A percentile compares a stretch with the other conserved stretches of the same genome.
These are phyloP conservation scores for Lagopus muta DNA, from an alignment of 2,113 vertebrate species.

Conservation along the genomic window DNA sequence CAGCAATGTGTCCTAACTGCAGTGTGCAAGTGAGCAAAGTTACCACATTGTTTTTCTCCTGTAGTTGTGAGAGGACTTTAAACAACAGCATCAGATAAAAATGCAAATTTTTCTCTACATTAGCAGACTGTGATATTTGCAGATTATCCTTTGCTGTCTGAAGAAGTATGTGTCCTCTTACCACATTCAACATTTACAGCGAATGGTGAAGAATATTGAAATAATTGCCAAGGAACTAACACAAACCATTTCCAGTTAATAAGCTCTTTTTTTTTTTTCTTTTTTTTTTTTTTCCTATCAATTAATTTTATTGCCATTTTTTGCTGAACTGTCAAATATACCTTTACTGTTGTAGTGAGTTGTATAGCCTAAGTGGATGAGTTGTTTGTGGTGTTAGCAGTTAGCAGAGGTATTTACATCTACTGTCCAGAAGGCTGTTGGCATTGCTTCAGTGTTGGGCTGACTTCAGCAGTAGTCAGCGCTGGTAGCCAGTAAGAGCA, in stretches of 20 bases:
- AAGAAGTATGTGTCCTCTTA: background rate
- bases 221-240: background rate
- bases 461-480: background rate
- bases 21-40: background rate
- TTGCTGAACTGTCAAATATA: background rate
- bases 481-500: background rate
- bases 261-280: background rate
- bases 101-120: background rate
- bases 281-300: background rate
- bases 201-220: background rate
- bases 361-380: background rate
- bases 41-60: background rate
- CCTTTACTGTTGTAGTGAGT: background rate
- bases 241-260: background rate
- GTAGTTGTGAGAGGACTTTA: background rate
- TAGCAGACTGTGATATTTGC: background rate
- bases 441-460: background rate
- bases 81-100: background rate
- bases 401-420: background rate
- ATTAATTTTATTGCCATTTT: background rate
- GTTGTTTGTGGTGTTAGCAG: background rate
- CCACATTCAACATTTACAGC: background rate
- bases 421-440: background rate
- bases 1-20: background rate
- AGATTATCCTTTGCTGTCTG: background rate